A percentile compares a stretch with the other conserved stretches of the same genome.
Conservation (phyloP, 2,797 vertebrate genomes). For the Liparis tanakae region DNA sequence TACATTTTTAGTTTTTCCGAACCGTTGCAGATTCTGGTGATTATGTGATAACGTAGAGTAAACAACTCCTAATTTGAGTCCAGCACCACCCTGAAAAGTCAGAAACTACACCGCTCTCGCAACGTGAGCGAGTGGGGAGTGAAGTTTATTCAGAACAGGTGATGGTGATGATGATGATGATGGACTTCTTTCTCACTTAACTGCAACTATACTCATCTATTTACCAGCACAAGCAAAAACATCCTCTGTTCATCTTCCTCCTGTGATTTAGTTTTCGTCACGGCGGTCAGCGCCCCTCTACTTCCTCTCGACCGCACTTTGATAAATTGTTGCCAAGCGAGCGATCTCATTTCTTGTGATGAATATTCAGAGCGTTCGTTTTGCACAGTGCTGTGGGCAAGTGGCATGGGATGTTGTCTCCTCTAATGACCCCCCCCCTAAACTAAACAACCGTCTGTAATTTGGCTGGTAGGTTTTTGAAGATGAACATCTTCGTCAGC, state of each 20-base stretch:
- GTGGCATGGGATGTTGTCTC: conserved; percentile 34
- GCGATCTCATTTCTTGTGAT: conserved; percentile 44
- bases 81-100: background rate
- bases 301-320: conserved; percentile 29
- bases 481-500: background rate
- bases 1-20: no score
- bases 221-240: conserved; percentile 28
- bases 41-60: background rate
- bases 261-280: conserved; percentile 46
- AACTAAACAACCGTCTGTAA: conserved; percentile 66
- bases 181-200: conserved; percentile 23
- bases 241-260: conserved; percentile 29
- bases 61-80: background rate
- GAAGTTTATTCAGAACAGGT: conserved; percentile 13
- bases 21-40: background rate
- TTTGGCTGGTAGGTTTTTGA: conserved; percentile 29
- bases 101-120: background rate
- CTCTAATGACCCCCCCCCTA: background rate
- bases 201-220: conserved; percentile 18
- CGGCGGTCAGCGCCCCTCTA: conserved; percentile 24
- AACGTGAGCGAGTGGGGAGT: background rate
- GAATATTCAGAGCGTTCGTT: conserved; percentile 58
- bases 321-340: conserved; percentile 26
- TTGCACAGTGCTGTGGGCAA: conserved; percentile 62
- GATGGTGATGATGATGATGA: no score